Conservation (phyloP, 1,140 invertebrate genomes). For the Cotesia vestalis region DNA sequence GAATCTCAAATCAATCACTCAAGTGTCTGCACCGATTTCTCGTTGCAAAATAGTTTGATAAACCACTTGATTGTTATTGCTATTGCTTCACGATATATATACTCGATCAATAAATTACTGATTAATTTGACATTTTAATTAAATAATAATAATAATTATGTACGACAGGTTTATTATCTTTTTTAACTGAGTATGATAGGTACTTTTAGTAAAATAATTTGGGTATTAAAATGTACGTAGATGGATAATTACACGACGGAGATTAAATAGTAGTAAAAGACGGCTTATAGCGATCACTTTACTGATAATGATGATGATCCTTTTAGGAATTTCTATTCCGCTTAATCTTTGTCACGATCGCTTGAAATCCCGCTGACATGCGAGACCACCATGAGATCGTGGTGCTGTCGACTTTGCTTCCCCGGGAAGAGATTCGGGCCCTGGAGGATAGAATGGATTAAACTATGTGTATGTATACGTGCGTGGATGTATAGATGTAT, state of each 20-base stretch:
- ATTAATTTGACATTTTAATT: too few species aligned
- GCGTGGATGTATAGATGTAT: neutral
- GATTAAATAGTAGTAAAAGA: neutral
- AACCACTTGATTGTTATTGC: too few species aligned
- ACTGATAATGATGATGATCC: constrained; percentile 18
- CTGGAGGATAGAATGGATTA: constrained; percentile 20
- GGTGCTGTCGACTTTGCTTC: constrained; percentile 13
- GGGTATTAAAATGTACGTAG: neutral
- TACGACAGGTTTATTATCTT: too few species aligned
- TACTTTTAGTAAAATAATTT: too few species aligned
- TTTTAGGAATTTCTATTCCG: constrained; percentile 8
- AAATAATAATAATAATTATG: too few species aligned
- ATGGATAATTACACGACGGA: neutral
- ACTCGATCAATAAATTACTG: too few species aligned
- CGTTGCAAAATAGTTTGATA: too few species aligned
- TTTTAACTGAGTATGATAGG: too few species aligned
- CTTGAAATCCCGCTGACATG: constrained; percentile 25
- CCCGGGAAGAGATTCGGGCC: neutral
- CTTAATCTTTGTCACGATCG: constrained; percentile 30
- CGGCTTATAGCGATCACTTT: constrained; percentile 24
- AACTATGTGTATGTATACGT: constrained; percentile 6
- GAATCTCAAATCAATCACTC: too few species aligned
- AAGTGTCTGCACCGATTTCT: too few species aligned
- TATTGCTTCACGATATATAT: too few species aligned
- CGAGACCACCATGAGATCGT: constrained; percentile 14